These are phyloP conservation scores for Heteromormyrus szaboi DNA, from an alignment of 2,797 vertebrate species.

Conservation along the genomic window DNA sequence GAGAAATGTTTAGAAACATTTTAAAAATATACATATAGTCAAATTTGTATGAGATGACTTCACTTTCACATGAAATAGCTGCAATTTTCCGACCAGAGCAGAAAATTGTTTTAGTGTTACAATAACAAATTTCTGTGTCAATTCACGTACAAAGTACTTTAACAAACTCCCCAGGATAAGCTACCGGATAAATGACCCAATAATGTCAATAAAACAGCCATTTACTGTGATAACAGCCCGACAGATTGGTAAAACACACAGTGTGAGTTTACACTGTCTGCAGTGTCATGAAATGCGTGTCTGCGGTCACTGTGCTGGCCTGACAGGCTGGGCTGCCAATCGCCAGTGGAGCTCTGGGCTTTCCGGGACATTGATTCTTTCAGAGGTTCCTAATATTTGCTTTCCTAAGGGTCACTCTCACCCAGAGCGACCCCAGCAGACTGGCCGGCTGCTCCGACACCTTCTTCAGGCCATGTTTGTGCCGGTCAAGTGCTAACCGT, in stretches of 20 bases:
- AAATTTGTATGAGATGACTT: neutral
- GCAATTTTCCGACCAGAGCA: neutral
- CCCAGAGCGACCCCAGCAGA: conserved; percentile 42
- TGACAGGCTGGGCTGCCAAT: neutral
- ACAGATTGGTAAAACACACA: neutral
- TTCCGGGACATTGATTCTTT: conserved; percentile 45
- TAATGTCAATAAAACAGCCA: neutral
- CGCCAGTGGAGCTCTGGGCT: conserved; percentile 32
- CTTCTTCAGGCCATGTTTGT: neutral
- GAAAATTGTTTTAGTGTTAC: neutral
- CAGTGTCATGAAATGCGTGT: neutral
- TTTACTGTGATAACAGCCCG: neutral
- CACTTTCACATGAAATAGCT: neutral
- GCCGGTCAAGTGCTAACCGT: neutral
- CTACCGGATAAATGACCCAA: neutral
- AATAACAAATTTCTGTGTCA: neutral
- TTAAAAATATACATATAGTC: neutral
- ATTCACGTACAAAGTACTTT: neutral
- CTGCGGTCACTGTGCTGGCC: neutral
- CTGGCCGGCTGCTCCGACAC: neutral
- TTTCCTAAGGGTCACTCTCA: conserved; percentile 50
- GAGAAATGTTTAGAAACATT: neutral
- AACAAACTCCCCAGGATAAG: neutral
- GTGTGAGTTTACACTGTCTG: neutral
- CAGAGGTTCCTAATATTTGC: conserved; percentile 50